phyloP scores from a whole-genome alignment of 1,140 invertebrate species.

The Cotesia typhae region DNA sequence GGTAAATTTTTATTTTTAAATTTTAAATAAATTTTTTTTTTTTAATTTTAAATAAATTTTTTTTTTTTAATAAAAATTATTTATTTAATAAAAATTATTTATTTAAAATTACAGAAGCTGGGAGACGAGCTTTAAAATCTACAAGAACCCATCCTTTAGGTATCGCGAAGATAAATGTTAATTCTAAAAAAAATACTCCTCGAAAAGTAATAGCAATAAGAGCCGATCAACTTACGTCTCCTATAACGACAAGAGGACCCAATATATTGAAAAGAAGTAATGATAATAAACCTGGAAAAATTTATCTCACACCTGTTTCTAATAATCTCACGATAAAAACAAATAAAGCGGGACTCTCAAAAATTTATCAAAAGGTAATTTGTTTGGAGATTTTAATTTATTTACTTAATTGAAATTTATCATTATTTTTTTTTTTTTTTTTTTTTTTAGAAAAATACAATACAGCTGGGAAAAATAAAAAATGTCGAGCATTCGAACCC shows the following conservation, averaged over 20 bases:
- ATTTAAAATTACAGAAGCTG: slow-evolving; percentile 69
- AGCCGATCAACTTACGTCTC: slow-evolving; percentile 56
- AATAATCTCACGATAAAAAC: slow-evolving; percentile 44
- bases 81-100: slow-evolving; percentile 22
- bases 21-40: too few species aligned
- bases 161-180: slow-evolving; percentile 54
- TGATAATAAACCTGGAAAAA: slow-evolving; percentile 60
- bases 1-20: slow-evolving; percentile 59
- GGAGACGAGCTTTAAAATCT: slow-evolving; percentile 77
- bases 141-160: slow-evolving; percentile 62
- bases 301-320: slow-evolving; percentile 49
- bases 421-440: slow-evolving; percentile 35
- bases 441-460: slow-evolving; percentile 43
- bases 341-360: slow-evolving; percentile 37
- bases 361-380: slow-evolving; percentile 34
- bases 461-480: slow-evolving; percentile 42
- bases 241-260: slow-evolving; percentile 48
- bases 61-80: slow-evolving; percentile 16
- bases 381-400: too few species aligned
- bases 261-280: slow-evolving; percentile 62
- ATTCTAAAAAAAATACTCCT: slow-evolving; percentile 47
- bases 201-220: slow-evolving; percentile 62
- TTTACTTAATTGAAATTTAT: neutral
- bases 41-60: too few species aligned
- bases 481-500: slow-evolving; percentile 47